A percentile compares a stretch with the other conserved stretches of the same genome.
Evolutionary conservation across 2,797 vertebrate genomes (phyloP).

Genomic region (Diplodus sargus): DNA sequence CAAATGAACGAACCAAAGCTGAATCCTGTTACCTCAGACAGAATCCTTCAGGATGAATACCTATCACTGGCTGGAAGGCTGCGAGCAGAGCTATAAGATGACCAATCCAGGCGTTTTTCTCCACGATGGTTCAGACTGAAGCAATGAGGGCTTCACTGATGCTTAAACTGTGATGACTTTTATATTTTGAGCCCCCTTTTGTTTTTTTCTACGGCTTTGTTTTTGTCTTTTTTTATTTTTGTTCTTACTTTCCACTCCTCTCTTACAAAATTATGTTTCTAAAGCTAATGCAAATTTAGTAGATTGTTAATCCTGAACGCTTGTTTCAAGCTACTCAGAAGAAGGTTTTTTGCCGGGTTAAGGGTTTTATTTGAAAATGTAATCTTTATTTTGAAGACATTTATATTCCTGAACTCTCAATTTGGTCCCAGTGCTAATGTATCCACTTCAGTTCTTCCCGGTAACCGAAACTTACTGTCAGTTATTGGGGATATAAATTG

Average conservation of each 20-base stretch:
- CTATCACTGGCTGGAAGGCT: slow-evolving; percentile 35
- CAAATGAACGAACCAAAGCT: slow-evolving; percentile 56
- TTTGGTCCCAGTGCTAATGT: slow-evolving; percentile 10
- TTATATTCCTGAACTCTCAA: slow-evolving; percentile 10
- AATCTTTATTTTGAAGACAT: slow-evolving; percentile 11
- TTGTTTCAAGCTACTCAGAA: slow-evolving; percentile 1
- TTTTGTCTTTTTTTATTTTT: slow-evolving; percentile 6
- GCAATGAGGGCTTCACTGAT: slow-evolving; percentile 31
- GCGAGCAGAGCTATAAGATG: slow-evolving; percentile 32
- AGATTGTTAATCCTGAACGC: background rate
- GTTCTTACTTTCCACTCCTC: background rate
- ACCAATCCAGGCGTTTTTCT: slow-evolving; percentile 18
- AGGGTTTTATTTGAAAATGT: background rate
- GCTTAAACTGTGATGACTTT: slow-evolving; percentile 44
- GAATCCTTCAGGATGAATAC: slow-evolving; percentile 37
- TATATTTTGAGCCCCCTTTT: slow-evolving; percentile 39
- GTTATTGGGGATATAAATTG: slow-evolving; percentile 1
- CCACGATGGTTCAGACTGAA: slow-evolving; percentile 18
- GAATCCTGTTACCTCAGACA: slow-evolving; percentile 56
- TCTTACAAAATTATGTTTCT: background rate
- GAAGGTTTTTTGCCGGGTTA: background rate
- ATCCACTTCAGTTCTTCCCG: background rate
- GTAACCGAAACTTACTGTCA: background rate
- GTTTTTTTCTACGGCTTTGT: slow-evolving; percentile 18
- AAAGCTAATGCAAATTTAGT: slow-evolving; percentile 3